Conservation (phyloP, 2,113 vertebrate species). For the Nycticorax nycticorax region DNA sequence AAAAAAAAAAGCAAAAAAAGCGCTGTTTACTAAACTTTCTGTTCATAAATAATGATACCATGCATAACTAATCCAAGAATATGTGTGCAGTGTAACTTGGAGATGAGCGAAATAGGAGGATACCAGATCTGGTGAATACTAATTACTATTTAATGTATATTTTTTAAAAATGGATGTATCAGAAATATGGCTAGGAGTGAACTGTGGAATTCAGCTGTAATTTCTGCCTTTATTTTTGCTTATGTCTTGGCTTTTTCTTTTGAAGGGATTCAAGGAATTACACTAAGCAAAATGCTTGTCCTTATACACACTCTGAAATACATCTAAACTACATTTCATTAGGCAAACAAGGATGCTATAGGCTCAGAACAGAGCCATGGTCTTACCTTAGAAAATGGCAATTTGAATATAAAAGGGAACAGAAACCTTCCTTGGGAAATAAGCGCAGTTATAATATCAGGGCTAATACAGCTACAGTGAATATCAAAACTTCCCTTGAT, state of each 20-base stretch:
- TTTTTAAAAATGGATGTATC: background rate
- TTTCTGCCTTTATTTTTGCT: background rate
- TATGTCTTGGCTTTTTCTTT: background rate
- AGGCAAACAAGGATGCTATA: background rate
- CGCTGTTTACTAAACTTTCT: background rate
- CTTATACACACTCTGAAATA: background rate
- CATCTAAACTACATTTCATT: background rate
- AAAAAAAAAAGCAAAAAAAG: too few species aligned
- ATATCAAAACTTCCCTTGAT: background rate
- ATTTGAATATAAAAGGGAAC: background rate
- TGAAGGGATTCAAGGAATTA: background rate
- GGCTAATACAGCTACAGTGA: background rate
- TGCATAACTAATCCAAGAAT: background rate
- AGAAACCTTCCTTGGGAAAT: background rate
- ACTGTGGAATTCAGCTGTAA: background rate
- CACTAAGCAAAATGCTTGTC: background rate
- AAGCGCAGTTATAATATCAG: rapidly evolving
- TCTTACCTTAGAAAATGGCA: background rate
- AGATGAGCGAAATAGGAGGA: background rate
- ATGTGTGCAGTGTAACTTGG: background rate
- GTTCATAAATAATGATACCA: background rate
- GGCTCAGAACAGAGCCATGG: background rate
- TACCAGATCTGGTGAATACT: background rate
- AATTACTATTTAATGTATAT: background rate
- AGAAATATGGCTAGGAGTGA: background rate